These are phyloP conservation scores for Mesoligia furuncula DNA, from an alignment of 2,888 invertebrate species.

Conservation along the genomic window DNA sequence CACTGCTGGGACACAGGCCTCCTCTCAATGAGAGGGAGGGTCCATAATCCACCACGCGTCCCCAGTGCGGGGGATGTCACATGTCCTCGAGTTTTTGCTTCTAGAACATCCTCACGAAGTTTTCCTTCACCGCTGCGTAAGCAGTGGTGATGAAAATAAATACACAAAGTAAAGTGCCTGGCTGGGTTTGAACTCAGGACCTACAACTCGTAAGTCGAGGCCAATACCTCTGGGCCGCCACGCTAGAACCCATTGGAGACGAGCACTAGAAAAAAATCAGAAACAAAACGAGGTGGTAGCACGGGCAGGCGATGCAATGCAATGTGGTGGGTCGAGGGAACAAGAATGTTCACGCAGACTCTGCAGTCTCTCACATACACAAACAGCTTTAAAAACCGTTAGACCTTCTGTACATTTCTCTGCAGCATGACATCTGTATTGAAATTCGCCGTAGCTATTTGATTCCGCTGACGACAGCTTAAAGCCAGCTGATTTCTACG, in stretches of 20 bases:
- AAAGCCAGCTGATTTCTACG: constrained; percentile 64
- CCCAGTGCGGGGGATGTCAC: background rate
- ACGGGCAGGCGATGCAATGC: background rate
- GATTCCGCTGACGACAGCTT: constrained; percentile 70
- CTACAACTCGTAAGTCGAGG: background rate
- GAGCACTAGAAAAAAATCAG: background rate
- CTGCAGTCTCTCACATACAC: no score
- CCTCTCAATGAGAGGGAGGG: background rate
- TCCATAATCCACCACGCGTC: background rate
- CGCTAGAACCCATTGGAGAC: no score
- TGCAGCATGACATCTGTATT: constrained; percentile 54
- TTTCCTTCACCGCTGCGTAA: background rate
- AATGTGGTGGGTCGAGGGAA: no score
- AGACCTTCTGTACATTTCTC: constrained; percentile 44
- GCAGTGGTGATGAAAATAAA: no score
- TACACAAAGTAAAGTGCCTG: background rate
- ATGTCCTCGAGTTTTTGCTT: background rate
- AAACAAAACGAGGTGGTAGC: background rate
- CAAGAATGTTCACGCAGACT: no score
- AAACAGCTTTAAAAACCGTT: background rate
- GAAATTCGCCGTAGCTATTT: constrained; percentile 68
- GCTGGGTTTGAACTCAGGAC: no score
- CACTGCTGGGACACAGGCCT: no score
- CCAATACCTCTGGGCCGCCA: background rate
- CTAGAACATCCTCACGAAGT: background rate